Evolutionary conservation across 2,888 invertebrate genomes (phyloP), one percentile per base, ranked within the genome.

Genomic region (Athalia rosae): DNA sequence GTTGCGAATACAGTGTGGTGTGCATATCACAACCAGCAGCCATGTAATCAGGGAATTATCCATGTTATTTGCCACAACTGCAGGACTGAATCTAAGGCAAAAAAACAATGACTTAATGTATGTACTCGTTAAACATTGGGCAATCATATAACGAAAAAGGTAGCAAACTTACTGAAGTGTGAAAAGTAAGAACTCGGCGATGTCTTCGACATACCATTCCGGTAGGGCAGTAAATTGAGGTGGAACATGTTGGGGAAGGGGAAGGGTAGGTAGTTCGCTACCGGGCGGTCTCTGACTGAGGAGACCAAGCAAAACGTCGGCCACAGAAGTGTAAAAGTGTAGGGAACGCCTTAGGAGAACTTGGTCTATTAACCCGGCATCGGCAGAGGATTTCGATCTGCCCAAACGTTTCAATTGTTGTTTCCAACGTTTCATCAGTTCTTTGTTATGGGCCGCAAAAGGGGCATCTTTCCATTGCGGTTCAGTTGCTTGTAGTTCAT

Each of bases 161-260:
- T 64, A 9, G 67, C 28, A 76, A 41, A 94, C 96, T 95, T 91
- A 97, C 97, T 97, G 97, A 86, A 98, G 93, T 4, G 96, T 94
- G 88, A 98, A 98, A 50, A 98, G 93, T 86, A 99, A 93, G 90
- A 99, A 97, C 90, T 99, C 99, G 9, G 99, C 98, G 84, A 99
- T 95, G 89, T 99, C 99, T 91, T 99, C 99, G 83, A 99, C 94
- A 90, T 98, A 97, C 96, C 98, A 99, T 92, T 99, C 99, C 59
- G 99, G 99, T 87, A 97, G 92, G 84, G 98, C 97, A 76, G 95
- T 94, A 92, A 98, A 99, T 83, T 95, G 92, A 83, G 93, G 92
- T 13, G 95, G 93, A 69, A 94, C 92, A 82, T 93, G 93, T 56
- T 92, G 91, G 64, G 93, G 92, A 66, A 92, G 89, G 13, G 94